Percentiles rank a stretch among this genome's conserved stretches.
These are phyloP conservation scores for Takifugu flavidus DNA, from an alignment of 2,113 vertebrate species.

Conservation along the genomic window DNA sequence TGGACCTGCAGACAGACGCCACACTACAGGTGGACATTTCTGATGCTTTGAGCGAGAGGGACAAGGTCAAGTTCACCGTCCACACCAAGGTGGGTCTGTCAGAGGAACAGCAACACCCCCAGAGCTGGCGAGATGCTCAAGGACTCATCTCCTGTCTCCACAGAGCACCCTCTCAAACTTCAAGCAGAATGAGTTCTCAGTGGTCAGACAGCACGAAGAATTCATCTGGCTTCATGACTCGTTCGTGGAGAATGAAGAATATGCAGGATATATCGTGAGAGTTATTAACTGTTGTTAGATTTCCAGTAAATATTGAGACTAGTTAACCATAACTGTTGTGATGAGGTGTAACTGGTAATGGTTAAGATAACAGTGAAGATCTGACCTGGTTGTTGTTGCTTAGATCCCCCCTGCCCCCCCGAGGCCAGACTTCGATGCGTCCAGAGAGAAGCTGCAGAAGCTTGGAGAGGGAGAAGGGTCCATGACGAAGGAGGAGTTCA, in stretches of 20 bases:
- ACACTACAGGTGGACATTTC: constrained; percentile 98
- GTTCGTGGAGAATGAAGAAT: constrained; percentile 97
- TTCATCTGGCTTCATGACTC: constrained; percentile 99
- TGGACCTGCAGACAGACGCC: constrained; percentile 95
- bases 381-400: constrained; percentile 2
- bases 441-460: constrained; percentile 97
- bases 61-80: constrained; percentile 99
- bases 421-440: constrained; percentile 96
- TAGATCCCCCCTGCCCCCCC: constrained; percentile 97
- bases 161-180: constrained; percentile 98
- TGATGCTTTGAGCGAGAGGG: constrained; percentile 94
- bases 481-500: constrained; percentile 99
- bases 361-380: too few species aligned
- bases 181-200: constrained; percentile 98
- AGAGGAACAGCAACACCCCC: not conserved
- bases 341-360: too few species aligned
- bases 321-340: too few species aligned
- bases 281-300: too few species aligned
- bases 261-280: constrained; percentile 97
- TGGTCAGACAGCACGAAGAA: constrained; percentile 96
- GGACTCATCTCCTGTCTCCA: constrained; percentile 6
- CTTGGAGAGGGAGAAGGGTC: constrained; percentile 97
- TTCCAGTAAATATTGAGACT: too few species aligned
- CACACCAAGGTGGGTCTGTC: constrained; percentile 89
- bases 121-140: not conserved